Conservation (phyloP, 2,113 vertebrate genomes). For the Ovis canadensis region DNA sequence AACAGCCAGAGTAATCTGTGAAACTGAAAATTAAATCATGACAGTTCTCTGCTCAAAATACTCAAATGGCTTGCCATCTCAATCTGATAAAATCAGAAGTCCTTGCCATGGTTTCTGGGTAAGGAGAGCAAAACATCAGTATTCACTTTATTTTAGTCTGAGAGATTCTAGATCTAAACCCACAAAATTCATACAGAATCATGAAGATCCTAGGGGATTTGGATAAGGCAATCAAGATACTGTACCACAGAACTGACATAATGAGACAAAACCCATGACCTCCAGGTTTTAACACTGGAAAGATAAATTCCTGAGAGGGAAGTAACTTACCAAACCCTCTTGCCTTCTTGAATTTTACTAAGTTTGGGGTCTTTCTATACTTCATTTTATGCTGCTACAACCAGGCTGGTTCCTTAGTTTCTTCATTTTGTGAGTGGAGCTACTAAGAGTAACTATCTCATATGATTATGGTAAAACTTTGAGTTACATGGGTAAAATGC, state of each 20-base stretch:
- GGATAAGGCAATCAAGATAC: background rate
- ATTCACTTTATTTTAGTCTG: background rate
- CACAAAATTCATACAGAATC: background rate
- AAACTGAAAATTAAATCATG: background rate
- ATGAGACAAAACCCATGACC: background rate
- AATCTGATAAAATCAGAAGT: background rate
- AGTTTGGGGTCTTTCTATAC: background rate
- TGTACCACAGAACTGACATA: background rate
- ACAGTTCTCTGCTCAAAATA: background rate
- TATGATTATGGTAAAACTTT: background rate
- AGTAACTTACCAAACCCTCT: background rate
- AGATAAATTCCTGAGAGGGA: background rate
- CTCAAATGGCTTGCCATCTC: background rate
- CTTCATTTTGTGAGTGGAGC: background rate
- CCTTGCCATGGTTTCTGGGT: background rate
- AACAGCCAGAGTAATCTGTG: background rate
- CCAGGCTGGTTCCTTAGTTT: background rate
- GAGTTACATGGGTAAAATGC: background rate
- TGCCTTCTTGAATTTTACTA: background rate
- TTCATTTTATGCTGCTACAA: background rate
- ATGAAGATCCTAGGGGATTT: background rate
- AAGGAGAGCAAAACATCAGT: background rate
- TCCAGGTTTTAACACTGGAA: background rate
- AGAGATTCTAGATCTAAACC: background rate
- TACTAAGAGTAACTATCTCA: background rate